Base-by-base conservation (phyloP, 1,140 invertebrate species). In the Psilanteris sp. region DNA sequence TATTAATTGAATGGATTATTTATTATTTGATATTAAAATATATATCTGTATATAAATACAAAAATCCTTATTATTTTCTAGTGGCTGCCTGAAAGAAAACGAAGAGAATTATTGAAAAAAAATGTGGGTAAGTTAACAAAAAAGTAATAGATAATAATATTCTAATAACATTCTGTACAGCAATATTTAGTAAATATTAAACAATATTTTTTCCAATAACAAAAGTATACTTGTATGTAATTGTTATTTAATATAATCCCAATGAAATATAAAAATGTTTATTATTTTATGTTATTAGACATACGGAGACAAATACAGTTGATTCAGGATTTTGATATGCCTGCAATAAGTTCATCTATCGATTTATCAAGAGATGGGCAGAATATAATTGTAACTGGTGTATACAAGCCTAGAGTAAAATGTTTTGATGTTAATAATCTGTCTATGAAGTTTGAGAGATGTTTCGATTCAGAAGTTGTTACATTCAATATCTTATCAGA, bases 281-380 rank as follows among this genome's bases (percentile, higher is more conserved):
- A n/a, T n/a, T n/a, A n/a, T n/a, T n/a, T n/a, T n/a, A n/a, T n/a
- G 29, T 7, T 62, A 52, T 18, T 57, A 90, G 96, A 97, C 83
- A 91, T 98, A 24, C 91, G 96, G 68, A 91, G 93, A 76, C 89
- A 96, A 81, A 98, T 99, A 72, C 96, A 99, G 87, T 91, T 99
- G 9, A 96, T 99, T 79, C 98, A 99, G 89, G 98, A 99, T 85
- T 99, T 99, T 92, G 96, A 98, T 76, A 99, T 99, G 98, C 98
- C 98, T 48, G 96, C 92, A 61, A 90, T 99, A 1, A 98, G 96
- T 81, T 95, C 93, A 26, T 92, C 91, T 27, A 91, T 99, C 29
- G 91, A 92, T 84, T 90, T 97, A 34, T 96, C 97, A n/a, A 93
- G 91, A 79, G 97, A 99, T 92, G 94, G 95, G 13, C 93, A 98